Base-by-base conservation (phyloP, 2,113 vertebrate genomes). In the Microcebus tavaratra region DNA sequence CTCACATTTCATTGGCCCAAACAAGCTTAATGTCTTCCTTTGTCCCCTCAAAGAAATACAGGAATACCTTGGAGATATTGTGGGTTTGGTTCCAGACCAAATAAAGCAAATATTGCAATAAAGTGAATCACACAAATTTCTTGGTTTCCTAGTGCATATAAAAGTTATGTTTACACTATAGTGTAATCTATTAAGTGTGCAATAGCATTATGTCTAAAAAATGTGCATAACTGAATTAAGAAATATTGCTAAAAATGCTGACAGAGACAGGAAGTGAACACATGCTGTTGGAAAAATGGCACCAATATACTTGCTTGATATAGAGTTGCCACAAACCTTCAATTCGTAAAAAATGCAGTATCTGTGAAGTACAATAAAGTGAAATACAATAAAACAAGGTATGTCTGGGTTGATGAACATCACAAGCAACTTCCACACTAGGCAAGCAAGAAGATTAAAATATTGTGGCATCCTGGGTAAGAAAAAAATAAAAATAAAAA, bases 401-500 rank as follows among this genome's bases (percentile, higher is more conserved):
- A 45, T 45, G 25, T 42, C 72, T 75, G 72, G 90, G 72, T 18
- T 90, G 91, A n/a, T 39, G 55, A 91, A 75, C 9, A 11, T 63
- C 78, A 96, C 70, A 95, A 68, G 78, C 72, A 45, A 78, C 36
- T 85, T 95, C 29, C 29, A 87, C 14, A 29, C 36, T 29, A 90
- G 27, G n/a, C 31, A 78, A 87, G 34, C 53, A 36, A 96, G 57
- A 88, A 67, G 90, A 91, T 70, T 87, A 86, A 92, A 90, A 88
- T n/a, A 88, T 11, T 34, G 45, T 87, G 83, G 61, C 68, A 86
- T 91, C 17, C 53, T 17, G 15, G 53, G 53, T 18, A 55, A 55
- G 15, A 55, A 55, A 18, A 55, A 55, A 55, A 55, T 55, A 55
- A 65, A 82, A 59, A 86, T 50, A 94, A 90, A 88, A 88, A 79